Percentiles rank a stretch among this genome's conserved stretches.
Conservation (phyloP, 2,888 invertebrate species). For the Galeruca laticollis region DNA sequence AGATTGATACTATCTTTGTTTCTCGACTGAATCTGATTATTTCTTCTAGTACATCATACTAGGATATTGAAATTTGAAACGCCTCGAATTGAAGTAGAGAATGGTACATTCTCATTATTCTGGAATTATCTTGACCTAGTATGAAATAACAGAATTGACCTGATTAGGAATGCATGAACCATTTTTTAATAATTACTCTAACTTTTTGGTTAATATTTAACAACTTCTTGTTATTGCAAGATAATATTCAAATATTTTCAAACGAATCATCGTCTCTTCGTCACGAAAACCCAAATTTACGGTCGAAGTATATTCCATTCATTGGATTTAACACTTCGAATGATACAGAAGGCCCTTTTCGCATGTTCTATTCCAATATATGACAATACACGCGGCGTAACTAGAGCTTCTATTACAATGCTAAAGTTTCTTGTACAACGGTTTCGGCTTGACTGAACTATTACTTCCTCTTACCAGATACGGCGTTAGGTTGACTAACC, state of each 20-base stretch:
- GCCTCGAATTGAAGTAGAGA: no score
- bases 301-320: background rate
- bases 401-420: slow-evolving; percentile 26
- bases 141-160: no score
- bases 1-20: no score
- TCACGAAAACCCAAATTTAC: background rate
- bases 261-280: background rate
- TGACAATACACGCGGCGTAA: slow-evolving; percentile 23
- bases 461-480: slow-evolving; percentile 20
- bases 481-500: background rate
- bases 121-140: no score
- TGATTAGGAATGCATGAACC: background rate
- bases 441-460: slow-evolving; percentile 28
- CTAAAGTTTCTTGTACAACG: slow-evolving; percentile 30
- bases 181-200: no score
- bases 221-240: no score
- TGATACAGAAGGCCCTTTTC: background rate
- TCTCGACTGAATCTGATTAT: no score
- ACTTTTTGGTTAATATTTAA: no score
- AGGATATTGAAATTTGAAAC: no score
- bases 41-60: no score
- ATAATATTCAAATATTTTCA: no score
- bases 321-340: background rate
- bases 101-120: no score
- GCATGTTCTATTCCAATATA: slow-evolving; percentile 15